Percentiles rank a stretch among this genome's conserved stretches.
These are phyloP conservation scores for Caenorhabditis wallacei DNA, from an alignment of 2,888 invertebrate species.

Conservation along the genomic window DNA sequence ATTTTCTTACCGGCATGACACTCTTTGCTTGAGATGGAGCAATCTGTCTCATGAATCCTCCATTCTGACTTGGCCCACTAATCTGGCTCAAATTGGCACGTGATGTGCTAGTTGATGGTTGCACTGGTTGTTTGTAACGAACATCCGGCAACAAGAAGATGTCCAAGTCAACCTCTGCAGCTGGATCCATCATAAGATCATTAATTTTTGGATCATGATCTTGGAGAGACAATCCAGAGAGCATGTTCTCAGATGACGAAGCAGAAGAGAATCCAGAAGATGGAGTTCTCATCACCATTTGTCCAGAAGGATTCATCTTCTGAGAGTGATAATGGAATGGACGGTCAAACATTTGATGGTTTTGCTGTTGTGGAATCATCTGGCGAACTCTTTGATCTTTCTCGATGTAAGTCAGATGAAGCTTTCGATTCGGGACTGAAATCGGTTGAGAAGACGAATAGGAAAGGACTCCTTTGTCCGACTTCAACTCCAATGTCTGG, in stretches of 20 bases:
- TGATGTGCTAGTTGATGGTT: slow-evolving; percentile 20
- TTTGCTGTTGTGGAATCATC: slow-evolving; percentile 27
- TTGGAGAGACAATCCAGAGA: slow-evolving; percentile 40
- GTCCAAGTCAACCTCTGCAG: slow-evolving; percentile 53
- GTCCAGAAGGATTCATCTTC: not conserved
- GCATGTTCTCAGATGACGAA: slow-evolving; percentile 62
- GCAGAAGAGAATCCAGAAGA: slow-evolving; percentile 62
- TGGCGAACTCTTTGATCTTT: slow-evolving; percentile 25
- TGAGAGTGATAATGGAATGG: slow-evolving; percentile 30
- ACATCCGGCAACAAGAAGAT: slow-evolving; percentile 40
- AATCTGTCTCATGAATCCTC: slow-evolving; percentile 2
- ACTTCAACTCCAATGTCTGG: not conserved
- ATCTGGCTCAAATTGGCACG: slow-evolving; percentile 39
- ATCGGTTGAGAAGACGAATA: not conserved
- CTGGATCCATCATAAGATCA: slow-evolving; percentile 52
- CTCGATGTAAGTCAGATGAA: slow-evolving; percentile 30
- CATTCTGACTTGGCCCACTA: slow-evolving; percentile 17
- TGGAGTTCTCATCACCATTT: slow-evolving; percentile 45
- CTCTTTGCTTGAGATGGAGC: slow-evolving; percentile 9
- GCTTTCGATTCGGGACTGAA: not conserved
- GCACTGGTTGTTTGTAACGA: slow-evolving; percentile 45
- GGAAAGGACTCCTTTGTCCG: slow-evolving; percentile 9
- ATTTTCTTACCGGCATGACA: slow-evolving; percentile 30
- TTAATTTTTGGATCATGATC: slow-evolving; percentile 29
- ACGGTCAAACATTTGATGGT: slow-evolving; percentile 28